phyloP scores from a whole-genome alignment of 35 echinoderm and acorn worm species.

The Acanthaster planci region DNA sequence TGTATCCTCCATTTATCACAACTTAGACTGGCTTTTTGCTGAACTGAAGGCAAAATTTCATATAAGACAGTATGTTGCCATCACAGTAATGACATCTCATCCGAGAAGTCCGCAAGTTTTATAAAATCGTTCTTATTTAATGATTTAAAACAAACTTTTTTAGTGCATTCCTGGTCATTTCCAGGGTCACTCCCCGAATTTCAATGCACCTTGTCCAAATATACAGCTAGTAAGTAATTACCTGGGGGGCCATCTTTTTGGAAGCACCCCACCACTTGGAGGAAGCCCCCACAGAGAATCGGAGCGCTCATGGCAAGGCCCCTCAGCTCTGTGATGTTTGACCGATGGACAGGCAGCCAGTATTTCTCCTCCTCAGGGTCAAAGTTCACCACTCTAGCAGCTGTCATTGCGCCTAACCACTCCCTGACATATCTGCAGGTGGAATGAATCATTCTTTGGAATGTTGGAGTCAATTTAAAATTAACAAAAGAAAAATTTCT shows the following conservation, averaged over 20 bases:
- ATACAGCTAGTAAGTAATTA: background rate
- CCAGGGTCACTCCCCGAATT: background rate
- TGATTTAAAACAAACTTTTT: background rate
- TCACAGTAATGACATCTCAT: no score
- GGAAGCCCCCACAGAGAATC: conserved; percentile 18
- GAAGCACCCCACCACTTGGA: conserved; percentile 25
- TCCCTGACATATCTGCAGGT: conserved; percentile 42
- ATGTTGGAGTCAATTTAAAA: no score
- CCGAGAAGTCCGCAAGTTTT: background rate
- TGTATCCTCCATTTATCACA: no score
- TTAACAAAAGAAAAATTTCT: no score
- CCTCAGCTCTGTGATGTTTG: background rate
- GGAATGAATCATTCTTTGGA: no score
- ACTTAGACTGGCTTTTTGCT: no score
- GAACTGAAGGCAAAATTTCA: background rate
- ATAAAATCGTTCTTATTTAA: background rate
- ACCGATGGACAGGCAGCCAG: background rate
- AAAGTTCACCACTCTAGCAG: conserved; percentile 10
- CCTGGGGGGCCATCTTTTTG: conserved; percentile 43
- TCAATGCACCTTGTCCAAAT: background rate
- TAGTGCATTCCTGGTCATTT: background rate
- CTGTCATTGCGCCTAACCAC: conserved; percentile 42
- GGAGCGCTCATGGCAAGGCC: background rate
- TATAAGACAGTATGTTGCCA: background rate
- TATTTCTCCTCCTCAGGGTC: conserved; percentile 13